Percentiles rank a stretch among this genome's conserved stretches.
Evolutionary conservation across 2,888 invertebrate species (phyloP).

Genomic region (Hermaeophaga mercurialis): DNA sequence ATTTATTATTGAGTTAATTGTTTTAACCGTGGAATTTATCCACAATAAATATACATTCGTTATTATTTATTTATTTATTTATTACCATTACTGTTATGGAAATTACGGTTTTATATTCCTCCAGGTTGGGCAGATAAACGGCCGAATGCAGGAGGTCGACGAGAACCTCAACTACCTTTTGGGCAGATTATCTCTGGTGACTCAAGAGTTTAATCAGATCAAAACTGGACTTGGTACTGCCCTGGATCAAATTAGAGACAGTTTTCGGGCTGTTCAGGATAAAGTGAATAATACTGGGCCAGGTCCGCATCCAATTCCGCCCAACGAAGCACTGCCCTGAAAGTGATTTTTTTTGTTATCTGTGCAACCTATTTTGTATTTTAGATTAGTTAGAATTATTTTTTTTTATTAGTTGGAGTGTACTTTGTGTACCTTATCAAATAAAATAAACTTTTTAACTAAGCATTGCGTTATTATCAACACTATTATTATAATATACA

Average conservation of each 20-base stretch:
- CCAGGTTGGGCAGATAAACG: conserved; percentile 78
- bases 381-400: conserved; percentile 10
- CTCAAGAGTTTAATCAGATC: conserved; percentile 84
- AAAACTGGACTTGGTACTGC: conserved; percentile 76
- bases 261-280: conserved; percentile 67
- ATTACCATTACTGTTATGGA: no score
- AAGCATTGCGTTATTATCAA: no score
- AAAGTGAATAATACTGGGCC: conserved; percentile 61
- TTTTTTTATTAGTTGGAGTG: conserved; percentile 5
- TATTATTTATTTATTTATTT: no score
- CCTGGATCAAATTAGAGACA: conserved; percentile 71
- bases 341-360: neutral
- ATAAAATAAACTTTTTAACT: conserved; percentile 1
- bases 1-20: no score
- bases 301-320: conserved; percentile 63
- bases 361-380: conserved; percentile 1
- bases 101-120: no score
- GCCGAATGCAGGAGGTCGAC: conserved; percentile 77
- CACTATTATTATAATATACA: no score
- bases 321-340: conserved; percentile 38
- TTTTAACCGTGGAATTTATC: no score
- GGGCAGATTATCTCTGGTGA: conserved; percentile 78
- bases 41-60: no score
- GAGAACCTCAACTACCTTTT: conserved; percentile 82
- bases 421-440: neutral